Base-by-base conservation (phyloP, 2,888 invertebrate genomes). In the Andricus curvator region DNA sequence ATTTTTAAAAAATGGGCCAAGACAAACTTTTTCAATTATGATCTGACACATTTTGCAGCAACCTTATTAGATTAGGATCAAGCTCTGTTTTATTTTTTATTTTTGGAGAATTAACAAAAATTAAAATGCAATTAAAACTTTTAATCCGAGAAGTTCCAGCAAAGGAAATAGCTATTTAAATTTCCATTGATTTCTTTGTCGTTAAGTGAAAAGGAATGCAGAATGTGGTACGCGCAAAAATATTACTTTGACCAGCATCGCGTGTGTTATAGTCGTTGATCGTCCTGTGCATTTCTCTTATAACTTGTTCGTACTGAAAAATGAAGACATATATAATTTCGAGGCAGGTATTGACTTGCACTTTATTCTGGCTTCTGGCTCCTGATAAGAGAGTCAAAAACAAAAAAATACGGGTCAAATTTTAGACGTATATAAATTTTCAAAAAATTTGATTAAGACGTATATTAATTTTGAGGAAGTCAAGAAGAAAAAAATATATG, bases 231-330 rank as follows among this genome's bases (percentile, higher is more conserved):
- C 62, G 62, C 25, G 25, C 5, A 25, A 62, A 62, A 62, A 62
- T 62, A 62, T 62, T 62, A 25, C 62, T 11, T 29, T 62, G 62
- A 62, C 22, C 62, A 29, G 6, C 25, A 62, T 62, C 25, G 62
- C 62, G 62, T 62, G 62, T 62, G 25, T 62, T 29, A 13, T 25
- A 62, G 62, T 62, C 62, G 17, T 62, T 62, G 25, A 62, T 62
- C 62, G 62, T 29, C 4, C 62, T 29, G 62, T 17, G 17, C 29
- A 62, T 62, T 62, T 62, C 62, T 62, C 62, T 62, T 62, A 25
- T 62, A 25, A 62, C 62, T 62, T 25, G 25, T 62, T 22, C 22
- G 62, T 25, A 62, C 25, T 29, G 62, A 62, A 62, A 29, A 62
- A 62, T 62, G 11, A 29, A 62, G 62, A 29, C 25, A 15, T 62